A percentile compares a stretch with the other conserved stretches of the same genome.
These are phyloP conservation scores for Chroicocephalus ridibundus DNA, from an alignment of 2,113 vertebrate species.

Conservation along the genomic window DNA sequence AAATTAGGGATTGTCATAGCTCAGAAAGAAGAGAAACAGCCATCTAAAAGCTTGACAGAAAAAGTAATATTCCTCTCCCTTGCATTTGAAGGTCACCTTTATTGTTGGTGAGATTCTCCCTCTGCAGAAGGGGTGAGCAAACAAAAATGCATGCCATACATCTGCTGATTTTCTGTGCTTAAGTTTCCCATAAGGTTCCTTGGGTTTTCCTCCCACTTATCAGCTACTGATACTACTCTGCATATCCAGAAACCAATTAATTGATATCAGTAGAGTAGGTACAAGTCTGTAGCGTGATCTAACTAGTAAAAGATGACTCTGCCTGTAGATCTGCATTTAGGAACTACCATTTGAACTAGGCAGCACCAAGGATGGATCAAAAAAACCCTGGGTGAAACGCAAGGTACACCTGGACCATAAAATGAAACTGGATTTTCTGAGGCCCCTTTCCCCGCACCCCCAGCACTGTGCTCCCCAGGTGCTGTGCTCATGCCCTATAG, in stretches of 20 bases:
- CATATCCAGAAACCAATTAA: neutral
- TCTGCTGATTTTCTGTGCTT: neutral
- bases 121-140: neutral
- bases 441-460: neutral
- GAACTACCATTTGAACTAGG: neutral
- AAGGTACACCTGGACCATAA: neutral
- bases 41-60: neutral
- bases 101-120: neutral
- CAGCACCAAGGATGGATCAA: neutral
- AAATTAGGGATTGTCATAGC: neutral
- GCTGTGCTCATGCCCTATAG: neutral
- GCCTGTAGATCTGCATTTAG: neutral
- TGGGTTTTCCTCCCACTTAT: neutral
- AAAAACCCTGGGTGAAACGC: neutral
- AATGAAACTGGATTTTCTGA: neutral
- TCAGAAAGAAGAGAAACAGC: neutral
- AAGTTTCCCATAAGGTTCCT: neutral
- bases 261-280: neutral
- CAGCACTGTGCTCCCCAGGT: neutral
- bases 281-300: neutral
- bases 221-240: neutral
- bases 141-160: neutral
- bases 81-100: neutral
- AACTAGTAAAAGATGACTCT: neutral
- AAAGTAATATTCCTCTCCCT: neutral